Percentiles rank a stretch among this genome's conserved stretches.
These are phyloP conservation scores for Potamarius usumacintae DNA, from an alignment of 2,113 vertebrate genomes.

Conservation along the genomic window DNA sequence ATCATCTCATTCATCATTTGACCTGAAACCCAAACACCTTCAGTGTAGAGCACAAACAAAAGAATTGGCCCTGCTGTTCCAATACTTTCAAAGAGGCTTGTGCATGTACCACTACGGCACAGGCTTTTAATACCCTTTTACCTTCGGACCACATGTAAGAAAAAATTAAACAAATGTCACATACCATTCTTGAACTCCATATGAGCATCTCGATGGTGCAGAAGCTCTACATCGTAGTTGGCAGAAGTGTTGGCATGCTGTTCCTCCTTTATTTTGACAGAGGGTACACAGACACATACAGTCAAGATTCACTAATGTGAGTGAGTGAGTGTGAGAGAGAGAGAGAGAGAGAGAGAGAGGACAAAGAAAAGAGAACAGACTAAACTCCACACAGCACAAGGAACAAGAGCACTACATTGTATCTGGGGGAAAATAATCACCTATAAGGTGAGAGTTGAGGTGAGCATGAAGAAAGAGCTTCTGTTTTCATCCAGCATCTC, in stretches of 20 bases:
- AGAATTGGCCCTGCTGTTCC: not conserved
- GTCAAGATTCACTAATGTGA: conserved; percentile 23
- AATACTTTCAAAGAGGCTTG: not conserved
- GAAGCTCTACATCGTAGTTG: conserved; percentile 96
- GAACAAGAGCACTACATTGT: conserved; percentile 77
- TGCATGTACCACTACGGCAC: not conserved
- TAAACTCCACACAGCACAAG: conserved; percentile 69
- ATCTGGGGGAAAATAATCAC: conserved; percentile 33
- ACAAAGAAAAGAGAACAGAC: not conserved
- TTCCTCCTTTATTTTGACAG: conserved; percentile 85
- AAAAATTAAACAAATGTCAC: conserved; percentile 50
- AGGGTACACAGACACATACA: conserved; percentile 51
- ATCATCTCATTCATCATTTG: too few relatives aligned
- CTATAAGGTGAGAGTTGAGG: conserved; percentile 13
- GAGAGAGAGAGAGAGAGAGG: not conserved
- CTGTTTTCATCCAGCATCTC: conserved; percentile 21
- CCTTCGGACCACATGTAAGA: not conserved
- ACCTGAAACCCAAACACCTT: too few relatives aligned
- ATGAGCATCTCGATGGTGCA: conserved; percentile 96
- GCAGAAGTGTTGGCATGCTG: conserved; percentile 98
- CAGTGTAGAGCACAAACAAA: not conserved
- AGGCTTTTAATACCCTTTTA: not conserved
- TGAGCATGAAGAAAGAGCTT: conserved; percentile 10
- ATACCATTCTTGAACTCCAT: conserved; percentile 94
- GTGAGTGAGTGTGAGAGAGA: too few relatives aligned